Conservation (phyloP, 2,113 vertebrate species). For the Mola mola region DNA sequence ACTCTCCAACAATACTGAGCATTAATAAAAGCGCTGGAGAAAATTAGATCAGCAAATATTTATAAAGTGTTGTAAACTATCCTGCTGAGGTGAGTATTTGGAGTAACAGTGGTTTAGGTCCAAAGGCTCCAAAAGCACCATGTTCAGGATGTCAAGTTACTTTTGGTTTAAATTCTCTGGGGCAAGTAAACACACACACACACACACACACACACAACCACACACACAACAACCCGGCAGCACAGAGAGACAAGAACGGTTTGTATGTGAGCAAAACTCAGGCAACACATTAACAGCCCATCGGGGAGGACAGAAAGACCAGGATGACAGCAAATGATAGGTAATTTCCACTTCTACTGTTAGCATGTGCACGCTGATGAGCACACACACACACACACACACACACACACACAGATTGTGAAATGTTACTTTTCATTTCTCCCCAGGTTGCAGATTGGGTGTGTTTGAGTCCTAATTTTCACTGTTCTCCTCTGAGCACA, state of each 20-base stretch:
- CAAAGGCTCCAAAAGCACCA: no score
- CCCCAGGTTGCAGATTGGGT: slow-evolving; percentile 67
- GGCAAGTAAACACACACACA: no score
- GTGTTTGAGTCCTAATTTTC: slow-evolving; percentile 74
- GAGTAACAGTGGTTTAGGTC: no score
- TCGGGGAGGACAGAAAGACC: slow-evolving; percentile 47
- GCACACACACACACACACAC: slow-evolving; percentile 4
- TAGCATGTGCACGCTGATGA: slow-evolving; percentile 35
- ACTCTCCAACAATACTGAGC: slow-evolving; percentile 9
- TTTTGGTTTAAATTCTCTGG: no score
- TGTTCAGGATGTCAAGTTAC: no score
- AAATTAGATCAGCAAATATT: no score
- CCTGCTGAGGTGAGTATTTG: no score
- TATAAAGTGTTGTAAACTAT: no score
- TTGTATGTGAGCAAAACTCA: slow-evolving; percentile 44
- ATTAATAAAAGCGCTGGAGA: no score
- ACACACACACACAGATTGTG: slow-evolving; percentile 7
- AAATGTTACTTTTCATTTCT: slow-evolving; percentile 56
- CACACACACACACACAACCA: no score
- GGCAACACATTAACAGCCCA: slow-evolving; percentile 51
- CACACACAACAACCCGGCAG: slow-evolving; percentile 19
- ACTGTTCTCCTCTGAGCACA: slow-evolving; percentile 59
- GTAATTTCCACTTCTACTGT: slow-evolving; percentile 57
- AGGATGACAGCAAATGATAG: slow-evolving; percentile 53
- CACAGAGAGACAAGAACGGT: slow-evolving; percentile 24